Evolutionary conservation across 2,797 vertebrate genomes (phyloP), one percentile per base, ranked within the genome.

Genomic region (Decapterus maruadsi): DNA sequence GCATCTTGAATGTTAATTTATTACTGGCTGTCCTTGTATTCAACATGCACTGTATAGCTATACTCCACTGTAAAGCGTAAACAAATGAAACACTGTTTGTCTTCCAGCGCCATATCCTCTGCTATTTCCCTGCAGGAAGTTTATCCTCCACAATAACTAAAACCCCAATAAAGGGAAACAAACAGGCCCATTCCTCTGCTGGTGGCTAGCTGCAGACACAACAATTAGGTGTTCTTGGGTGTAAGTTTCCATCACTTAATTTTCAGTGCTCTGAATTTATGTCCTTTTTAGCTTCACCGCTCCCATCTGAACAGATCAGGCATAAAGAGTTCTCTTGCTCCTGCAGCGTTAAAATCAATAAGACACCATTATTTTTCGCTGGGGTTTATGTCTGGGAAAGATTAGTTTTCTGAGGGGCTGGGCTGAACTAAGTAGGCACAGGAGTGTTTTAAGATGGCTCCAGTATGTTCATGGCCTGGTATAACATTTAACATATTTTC

Each of bases 121-220:
- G 72, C 82, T 85, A 81, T 88, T 68, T 93, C 91, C 92, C 86
- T 92, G 82, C 74, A 89, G 89, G 90, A 93, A 90, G 89, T 91
- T 85, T 70, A 82, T 78, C 72, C 89, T 78, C 56, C 67, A 75
- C 77, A 70, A 70, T 74, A 84, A 82, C 77, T 73, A 72, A 78
- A 80, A 80, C 86, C 74, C 69, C 65, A 80, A 87, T 91, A 87
- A 85, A 89, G 38, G 83, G 68, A 82, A 86, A 86, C 67, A 89
- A 85, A 84, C 69, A 48, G 61, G 45, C 56, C 58, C 31, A 16
- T 61, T 78, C 61, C 46, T 76, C n/a, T 54, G 65, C 70, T 83
- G 65, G 40, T 82, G 43, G 63, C 64, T 66, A 17, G 48, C 61
- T 78, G 59, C 72, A 88, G 80, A 87, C 86, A 79, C 76, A 84